Conservation (phyloP, 2,113 vertebrate genomes). For the Elgaria multicarinata region DNA sequence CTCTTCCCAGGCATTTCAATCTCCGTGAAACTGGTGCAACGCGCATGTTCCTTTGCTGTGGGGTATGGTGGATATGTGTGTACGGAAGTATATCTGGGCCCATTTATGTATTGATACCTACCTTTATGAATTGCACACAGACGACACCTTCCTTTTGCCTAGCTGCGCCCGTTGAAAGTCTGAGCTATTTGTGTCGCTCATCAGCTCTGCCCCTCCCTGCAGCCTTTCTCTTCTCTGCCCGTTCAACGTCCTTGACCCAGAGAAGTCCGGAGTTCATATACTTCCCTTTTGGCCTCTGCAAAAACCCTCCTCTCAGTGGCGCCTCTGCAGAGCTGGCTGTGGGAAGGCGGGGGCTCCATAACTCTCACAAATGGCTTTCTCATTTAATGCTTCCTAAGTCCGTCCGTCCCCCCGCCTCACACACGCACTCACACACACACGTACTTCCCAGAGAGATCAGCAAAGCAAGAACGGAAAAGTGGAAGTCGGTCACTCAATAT, state of each 20-base stretch:
- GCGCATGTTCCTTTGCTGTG: no score
- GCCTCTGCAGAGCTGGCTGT: conserved; percentile 74
- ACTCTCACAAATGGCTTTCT: conserved; percentile 82
- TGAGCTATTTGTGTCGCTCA: conserved; percentile 72
- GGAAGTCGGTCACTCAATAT: background rate
- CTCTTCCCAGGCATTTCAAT: background rate
- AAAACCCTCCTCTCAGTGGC: conserved; percentile 68
- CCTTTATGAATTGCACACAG: background rate
- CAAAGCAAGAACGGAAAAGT: background rate
- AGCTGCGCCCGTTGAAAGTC: conserved; percentile 69
- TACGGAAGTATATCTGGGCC: background rate
- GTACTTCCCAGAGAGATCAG: background rate
- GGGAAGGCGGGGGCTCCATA: conserved; percentile 78
- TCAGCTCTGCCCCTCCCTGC: conserved; percentile 66
- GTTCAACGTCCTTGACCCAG: conserved; percentile 78
- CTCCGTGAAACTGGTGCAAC: no score
- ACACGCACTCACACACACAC: no score
- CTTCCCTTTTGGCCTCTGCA: conserved; percentile 80
- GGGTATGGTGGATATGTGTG: background rate
- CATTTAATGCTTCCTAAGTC: conserved; percentile 72
- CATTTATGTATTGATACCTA: background rate
- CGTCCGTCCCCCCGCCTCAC: conserved; percentile 49
- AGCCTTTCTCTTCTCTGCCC: conserved; percentile 57
- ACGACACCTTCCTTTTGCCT: conserved; percentile 16
- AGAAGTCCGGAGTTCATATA: conserved; percentile 71